phyloP scores from a whole-genome alignment of 2,797 vertebrate genomes.

The Babyrousa celebensis region DNA sequence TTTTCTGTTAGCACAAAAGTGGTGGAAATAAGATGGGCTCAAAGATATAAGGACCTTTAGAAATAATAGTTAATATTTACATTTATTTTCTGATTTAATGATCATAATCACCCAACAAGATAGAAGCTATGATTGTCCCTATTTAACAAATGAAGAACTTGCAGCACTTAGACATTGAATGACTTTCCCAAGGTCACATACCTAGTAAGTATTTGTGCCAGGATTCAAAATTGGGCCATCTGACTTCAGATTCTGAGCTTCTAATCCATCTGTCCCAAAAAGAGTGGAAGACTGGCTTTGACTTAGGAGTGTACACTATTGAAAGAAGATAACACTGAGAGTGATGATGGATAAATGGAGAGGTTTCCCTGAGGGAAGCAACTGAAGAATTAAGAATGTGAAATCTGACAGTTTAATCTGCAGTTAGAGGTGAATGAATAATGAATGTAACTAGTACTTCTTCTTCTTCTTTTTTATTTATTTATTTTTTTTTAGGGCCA shows the following conservation, averaged over 20 bases:
- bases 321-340: background rate
- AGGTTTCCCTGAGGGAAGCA: background rate
- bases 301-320: background rate
- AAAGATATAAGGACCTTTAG: background rate
- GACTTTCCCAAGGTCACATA: background rate
- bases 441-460: too few relatives aligned
- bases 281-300: background rate
- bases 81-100: conserved; percentile 30
- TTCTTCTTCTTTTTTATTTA: too few relatives aligned
- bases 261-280: background rate
- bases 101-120: background rate
- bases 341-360: background rate
- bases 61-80: background rate
- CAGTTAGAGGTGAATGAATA: background rate
- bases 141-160: background rate
- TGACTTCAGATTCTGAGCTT: background rate
- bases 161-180: background rate
- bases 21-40: background rate
- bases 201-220: background rate
- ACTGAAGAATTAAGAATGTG: background rate
- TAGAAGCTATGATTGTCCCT: background rate
- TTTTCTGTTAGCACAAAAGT: background rate
- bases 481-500: too few relatives aligned
- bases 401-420: background rate
- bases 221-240: background rate